phyloP scores from a whole-genome alignment of 2,113 vertebrate species.

The Numida meleagris region DNA sequence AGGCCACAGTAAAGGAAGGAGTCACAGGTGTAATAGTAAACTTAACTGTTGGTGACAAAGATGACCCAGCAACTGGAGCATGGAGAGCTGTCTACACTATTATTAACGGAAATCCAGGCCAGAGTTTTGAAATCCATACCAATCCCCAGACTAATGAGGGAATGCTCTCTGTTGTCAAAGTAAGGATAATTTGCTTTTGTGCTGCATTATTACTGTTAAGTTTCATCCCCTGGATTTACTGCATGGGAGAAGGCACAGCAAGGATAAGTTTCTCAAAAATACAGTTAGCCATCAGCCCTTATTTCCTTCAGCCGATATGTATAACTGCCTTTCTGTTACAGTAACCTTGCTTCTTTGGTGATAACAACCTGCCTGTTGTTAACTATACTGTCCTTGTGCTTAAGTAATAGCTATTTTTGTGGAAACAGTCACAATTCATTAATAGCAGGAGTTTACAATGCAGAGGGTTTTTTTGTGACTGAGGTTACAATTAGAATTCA shows the following conservation, averaged over 20 bases:
- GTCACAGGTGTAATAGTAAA: constrained; percentile 92
- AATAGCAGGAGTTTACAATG: neutral
- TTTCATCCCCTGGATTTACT: neutral
- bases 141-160: constrained; percentile 96
- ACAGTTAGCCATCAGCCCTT: neutral
- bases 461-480: neutral
- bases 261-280: neutral
- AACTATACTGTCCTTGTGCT: neutral
- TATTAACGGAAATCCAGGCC: constrained; percentile 91
- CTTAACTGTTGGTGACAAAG: constrained; percentile 91
- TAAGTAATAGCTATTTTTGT: neutral
- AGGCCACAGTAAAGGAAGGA: constrained; percentile 90
- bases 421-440: neutral
- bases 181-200: constrained; percentile 54
- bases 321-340: neutral
- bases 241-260: neutral
- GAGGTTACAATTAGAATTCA: neutral
- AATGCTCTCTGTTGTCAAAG: constrained; percentile 96
- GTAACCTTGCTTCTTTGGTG: neutral
- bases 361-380: neutral
- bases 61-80: constrained; percentile 89
- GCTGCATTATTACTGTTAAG: neutral
- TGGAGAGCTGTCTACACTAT: constrained; percentile 95
- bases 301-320: neutral
- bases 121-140: constrained; percentile 94